Evolutionary conservation across 2,113 vertebrate species (phyloP), one percentile per base, ranked within the genome.

Genomic region (Anarhynchus alexandrinus): DNA sequence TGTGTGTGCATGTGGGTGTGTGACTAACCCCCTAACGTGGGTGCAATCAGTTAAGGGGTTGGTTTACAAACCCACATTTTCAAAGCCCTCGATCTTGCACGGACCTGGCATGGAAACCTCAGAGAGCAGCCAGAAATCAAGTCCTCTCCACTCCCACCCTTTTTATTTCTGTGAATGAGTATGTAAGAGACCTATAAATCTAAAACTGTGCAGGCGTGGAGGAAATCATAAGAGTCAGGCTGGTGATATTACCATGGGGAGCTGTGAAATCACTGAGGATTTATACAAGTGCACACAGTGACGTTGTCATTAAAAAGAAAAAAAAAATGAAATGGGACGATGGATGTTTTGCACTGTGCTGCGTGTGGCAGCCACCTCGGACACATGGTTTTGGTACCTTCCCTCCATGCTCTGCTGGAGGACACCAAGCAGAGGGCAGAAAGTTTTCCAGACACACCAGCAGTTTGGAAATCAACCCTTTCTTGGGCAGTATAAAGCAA

Each of bases 131-230:
- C 90, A 96, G 87, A 94, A 95, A 92, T 69, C 80, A 54, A 84
- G 73, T 70, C 66, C 54, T 97, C 82, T 93, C 70, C 21, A 57
- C 76, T 92, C 87, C 93, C 61, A 9, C 81, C 92, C 74, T 93
- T 93, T 92, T 94, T 96, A 92, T 96, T 96, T 92, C 95, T 97
- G 86, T 97, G 97, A 96, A 97, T 93, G 91, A 91, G 77, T 81
- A 88, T 94, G 65, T 87, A 95, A 96, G 97, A 97, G 95, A 96
- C 85, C 86, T 89, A 95, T 97, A 97, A 95, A 96, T 88, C 86
- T 88, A 92, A 92, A 95, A 91, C 87, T 96, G 85, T 88, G 86
- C 94, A 95, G 93, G 93, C 82, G 5, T 93, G n/a, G 90, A 96
- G 95, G 90, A 95, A 93, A 86, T 91, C 89, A 91, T 93, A 92